phyloP scores from a whole-genome alignment of 2,888 invertebrate genomes.

The Scaptomyza reducta region DNA sequence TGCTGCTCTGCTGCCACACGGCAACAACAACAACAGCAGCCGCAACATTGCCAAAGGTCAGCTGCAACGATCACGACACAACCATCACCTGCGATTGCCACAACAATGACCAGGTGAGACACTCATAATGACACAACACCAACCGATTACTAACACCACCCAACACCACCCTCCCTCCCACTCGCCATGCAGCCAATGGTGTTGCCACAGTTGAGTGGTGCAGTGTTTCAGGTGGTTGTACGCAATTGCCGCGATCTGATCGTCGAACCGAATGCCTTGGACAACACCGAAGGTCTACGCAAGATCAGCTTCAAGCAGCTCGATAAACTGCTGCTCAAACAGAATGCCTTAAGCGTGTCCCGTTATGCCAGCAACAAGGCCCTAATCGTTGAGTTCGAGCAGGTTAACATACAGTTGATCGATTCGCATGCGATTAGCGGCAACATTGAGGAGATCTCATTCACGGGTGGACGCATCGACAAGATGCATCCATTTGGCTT shows the following conservation, averaged over 20 bases:
- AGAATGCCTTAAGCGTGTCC: constrained; percentile 87
- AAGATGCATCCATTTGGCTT: constrained; percentile 90
- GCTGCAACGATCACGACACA: constrained; percentile 80
- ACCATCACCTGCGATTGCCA: constrained; percentile 83
- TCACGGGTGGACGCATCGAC: constrained; percentile 87
- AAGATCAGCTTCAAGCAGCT: constrained; percentile 88
- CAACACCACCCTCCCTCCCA: no score
- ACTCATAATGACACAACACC: not conserved
- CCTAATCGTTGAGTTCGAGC: constrained; percentile 82
- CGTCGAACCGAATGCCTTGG: constrained; percentile 86
- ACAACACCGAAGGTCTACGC: constrained; percentile 87
- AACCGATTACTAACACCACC: not conserved
- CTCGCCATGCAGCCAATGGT: constrained; percentile 86
- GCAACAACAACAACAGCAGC: not conserved
- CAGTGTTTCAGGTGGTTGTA: constrained; percentile 86
- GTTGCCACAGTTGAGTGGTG: constrained; percentile 84
- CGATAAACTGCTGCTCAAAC: constrained; percentile 86
- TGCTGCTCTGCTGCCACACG: constrained; percentile 21
- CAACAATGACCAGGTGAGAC: constrained; percentile 81
- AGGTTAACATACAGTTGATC: constrained; percentile 85
- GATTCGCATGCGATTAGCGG: constrained; percentile 89
- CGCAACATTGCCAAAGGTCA: constrained; percentile 65
- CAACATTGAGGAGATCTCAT: constrained; percentile 88
- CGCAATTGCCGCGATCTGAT: constrained; percentile 87
- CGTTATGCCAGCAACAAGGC: constrained; percentile 83